Evolutionary conservation across 2,113 vertebrate genomes (phyloP), one percentile per base, ranked within the genome.

Genomic region (Mirounga angustirostris): DNA sequence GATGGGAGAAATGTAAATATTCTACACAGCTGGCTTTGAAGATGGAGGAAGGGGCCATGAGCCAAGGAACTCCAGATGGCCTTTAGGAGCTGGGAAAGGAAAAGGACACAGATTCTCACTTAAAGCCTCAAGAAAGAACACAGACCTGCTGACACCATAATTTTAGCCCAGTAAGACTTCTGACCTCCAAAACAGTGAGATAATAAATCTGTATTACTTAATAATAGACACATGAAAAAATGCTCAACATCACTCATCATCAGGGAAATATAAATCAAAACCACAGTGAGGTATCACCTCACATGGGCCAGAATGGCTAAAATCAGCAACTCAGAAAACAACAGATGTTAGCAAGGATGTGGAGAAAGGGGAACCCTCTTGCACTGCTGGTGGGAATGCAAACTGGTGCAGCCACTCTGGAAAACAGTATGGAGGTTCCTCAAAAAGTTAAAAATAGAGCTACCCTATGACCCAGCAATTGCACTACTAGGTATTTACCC

Each of bases 131-230:
- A 93, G 26, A 82, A 56, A 36, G 21, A 76, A 61, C 11, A 80
- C 5, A 36, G 18, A 11, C 14, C 28, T 54, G 12, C 2, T 0
- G 1, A 73, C 33, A 33, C 2, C 7, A n/a, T 80, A 5, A 85
- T 56, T 89, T 82, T 67, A 96, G 52, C 28, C 33, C 19, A 84
- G 36, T 59, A 26, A 82, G 14, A 56, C 21, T 84, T 83, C 21
- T 50, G 61, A 61, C 2, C 11, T 95, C 12, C 7, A 58, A 19
- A 88, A 86, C 2, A 63, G 22, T 58, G 52, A 92, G 11, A 89
- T 24, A 94, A 43, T 19, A 76, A 80, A 80, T 33, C 15, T 56
- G 6, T 30, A 83, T 63, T 74, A 22, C 71, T 74, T 69, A 36
- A 36, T 69, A 36, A 69, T 18, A 69, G 67, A 36, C 33, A 69